A percentile compares a stretch with the other conserved stretches of the same genome.
phyloP scores from a whole-genome alignment of 2,113 vertebrate species.

The Pontoporia blainvillei region DNA sequence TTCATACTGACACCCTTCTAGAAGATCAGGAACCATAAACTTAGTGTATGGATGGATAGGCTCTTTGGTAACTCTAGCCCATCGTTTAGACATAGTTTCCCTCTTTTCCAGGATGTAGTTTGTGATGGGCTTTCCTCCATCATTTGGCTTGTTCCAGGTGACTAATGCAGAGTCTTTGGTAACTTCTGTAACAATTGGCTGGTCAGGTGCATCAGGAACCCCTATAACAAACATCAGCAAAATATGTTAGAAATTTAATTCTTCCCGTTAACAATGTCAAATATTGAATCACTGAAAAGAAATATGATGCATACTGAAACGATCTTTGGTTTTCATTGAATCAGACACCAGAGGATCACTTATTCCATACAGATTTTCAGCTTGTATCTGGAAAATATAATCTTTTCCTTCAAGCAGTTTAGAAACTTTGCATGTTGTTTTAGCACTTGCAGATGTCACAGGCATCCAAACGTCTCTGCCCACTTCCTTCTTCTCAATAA shows the following conservation, averaged over 20 bases:
- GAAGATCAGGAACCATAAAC: constrained; percentile 91
- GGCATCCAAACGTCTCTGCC: constrained; percentile 95
- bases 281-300: constrained; percentile 18
- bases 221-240: constrained; percentile 78
- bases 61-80: constrained; percentile 92
- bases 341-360: constrained; percentile 96
- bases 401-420: constrained; percentile 95
- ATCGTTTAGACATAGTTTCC: constrained; percentile 92
- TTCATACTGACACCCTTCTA: constrained; percentile 96
- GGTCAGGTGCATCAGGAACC: constrained; percentile 96
- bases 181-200: constrained; percentile 90
- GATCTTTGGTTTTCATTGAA: constrained; percentile 96
- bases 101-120: constrained; percentile 97
- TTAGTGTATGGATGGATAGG: constrained; percentile 93
- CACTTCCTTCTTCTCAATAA: constrained; percentile 94
- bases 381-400: constrained; percentile 93
- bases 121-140: constrained; percentile 97
- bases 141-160: constrained; percentile 93
- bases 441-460: constrained; percentile 92
- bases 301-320: constrained; percentile 88
- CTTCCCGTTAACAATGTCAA: neutral
- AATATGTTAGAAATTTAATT: constrained; percentile 37
- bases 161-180: constrained; percentile 92
- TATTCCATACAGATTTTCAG: constrained; percentile 98
- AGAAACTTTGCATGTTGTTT: constrained; percentile 94